Evolutionary conservation across 1,140 invertebrate species (phyloP), one percentile per base, ranked within the genome.

Genomic region (Stenopsyche tienmushanensis): DNA sequence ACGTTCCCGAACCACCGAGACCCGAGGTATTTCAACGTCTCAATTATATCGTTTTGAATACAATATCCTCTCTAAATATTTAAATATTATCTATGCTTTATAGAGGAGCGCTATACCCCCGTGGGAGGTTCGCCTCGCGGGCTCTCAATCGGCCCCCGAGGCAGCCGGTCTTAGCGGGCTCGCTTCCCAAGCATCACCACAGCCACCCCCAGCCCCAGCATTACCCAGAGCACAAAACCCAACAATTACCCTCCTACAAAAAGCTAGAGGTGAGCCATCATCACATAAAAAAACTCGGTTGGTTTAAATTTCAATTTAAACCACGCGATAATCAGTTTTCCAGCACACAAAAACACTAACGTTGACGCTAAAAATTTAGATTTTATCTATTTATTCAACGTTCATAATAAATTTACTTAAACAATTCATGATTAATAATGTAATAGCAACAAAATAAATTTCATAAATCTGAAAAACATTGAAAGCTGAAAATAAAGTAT

Each of bases 161-260:
- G 77, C 80, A 41, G 82, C 85, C 23, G 86, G 85, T 20, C 80
- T 88, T 68, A 83, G 80, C 72, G 80, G 82, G 1, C 76, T 86
- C 58, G 80, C 80, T 15, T 77, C 76, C 21, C 58, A 72, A 7
- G 23, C 58, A 34, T 53, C 60, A 1, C 53, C 50, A 34, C 1
- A 71, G 2, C 64, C 60, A 24, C 50, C 67, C 9, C 55, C 50
- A 26, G 25, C 55, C 63, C 23, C 75, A 72, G 64, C 71, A 75
- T 0, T 94, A 69, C 92, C 92, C 7, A 83, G 85, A 73, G 90
- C 89, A 24, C 92, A 93, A 79, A 94, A 92, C 80, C 91, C 93
- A 3, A 93, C 91, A 2, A 90, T 95, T 68, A 94, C 91, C 1
- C 77, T 95, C 49, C 81, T 95, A 50, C 91, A 94, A 78, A 94